phyloP scores from a whole-genome alignment of 2,888 invertebrate genomes.

The Drepanosiphum platanoidis region DNA sequence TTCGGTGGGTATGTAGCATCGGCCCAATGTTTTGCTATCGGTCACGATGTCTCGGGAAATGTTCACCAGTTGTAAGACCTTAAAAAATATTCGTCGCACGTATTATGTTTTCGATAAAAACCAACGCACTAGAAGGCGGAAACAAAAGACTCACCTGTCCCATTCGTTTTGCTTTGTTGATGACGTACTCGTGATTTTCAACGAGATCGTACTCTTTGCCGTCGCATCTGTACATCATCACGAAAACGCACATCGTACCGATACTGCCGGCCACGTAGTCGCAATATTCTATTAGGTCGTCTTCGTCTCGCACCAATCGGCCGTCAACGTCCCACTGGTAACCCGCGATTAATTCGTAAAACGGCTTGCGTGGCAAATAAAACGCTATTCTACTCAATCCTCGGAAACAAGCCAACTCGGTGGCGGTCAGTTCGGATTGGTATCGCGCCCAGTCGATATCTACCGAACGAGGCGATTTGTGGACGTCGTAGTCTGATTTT shows the following conservation, averaged over 20 bases:
- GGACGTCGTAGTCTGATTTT: background rate
- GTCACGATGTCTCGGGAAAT: constrained; percentile 40
- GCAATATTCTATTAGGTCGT: constrained; percentile 39
- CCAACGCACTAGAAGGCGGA: background rate
- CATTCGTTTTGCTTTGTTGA: constrained; percentile 12
- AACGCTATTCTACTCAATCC: background rate
- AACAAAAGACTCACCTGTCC: constrained; percentile 12
- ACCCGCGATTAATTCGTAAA: background rate
- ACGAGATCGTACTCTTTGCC: background rate
- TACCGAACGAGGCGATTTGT: background rate
- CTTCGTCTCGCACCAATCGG: constrained; percentile 18
- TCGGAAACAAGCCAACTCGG: background rate
- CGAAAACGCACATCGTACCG: constrained; percentile 13
- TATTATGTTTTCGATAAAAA: too few species aligned
- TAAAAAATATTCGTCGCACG: too few species aligned
- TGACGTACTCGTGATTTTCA: background rate
- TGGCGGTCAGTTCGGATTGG: background rate
- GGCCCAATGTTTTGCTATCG: constrained; percentile 39
- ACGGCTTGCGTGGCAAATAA: constrained; percentile 1
- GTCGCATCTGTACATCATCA: constrained; percentile 40
- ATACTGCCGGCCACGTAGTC: constrained; percentile 48
- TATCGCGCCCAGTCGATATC: background rate
- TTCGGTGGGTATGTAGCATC: constrained; percentile 46
- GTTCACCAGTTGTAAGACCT: constrained; percentile 53
- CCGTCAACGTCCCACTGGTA: constrained; percentile 44